These are phyloP conservation scores for Calosoma granatense DNA, from an alignment of 1,140 invertebrate genomes.

Conservation along the genomic window DNA sequence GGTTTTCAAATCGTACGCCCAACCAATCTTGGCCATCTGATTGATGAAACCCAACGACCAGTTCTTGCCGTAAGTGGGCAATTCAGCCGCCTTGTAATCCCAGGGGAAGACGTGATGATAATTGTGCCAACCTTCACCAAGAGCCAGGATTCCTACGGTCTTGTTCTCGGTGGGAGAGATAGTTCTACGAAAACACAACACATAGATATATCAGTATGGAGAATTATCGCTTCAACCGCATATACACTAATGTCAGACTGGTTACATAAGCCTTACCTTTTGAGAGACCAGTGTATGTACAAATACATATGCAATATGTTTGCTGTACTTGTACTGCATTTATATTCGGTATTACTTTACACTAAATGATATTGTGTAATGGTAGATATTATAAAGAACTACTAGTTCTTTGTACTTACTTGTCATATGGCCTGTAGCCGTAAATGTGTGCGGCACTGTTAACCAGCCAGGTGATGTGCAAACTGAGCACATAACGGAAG, in stretches of 20 bases:
- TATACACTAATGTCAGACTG: background rate
- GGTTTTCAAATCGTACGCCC: conserved; percentile 51
- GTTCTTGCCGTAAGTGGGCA: conserved; percentile 40
- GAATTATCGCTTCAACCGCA: background rate
- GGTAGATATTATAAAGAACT: conserved; percentile 1
- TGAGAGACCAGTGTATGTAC: no score
- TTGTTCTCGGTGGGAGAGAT: conserved; percentile 51
- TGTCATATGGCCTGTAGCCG: conserved; percentile 63
- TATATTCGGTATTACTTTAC: conserved; percentile 5
- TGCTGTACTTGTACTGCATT: background rate
- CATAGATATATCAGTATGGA: background rate
- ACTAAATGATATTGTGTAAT: conserved; percentile 3
- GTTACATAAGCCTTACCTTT: background rate
- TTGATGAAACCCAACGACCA: conserved; percentile 41
- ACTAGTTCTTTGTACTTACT: conserved; percentile 46
- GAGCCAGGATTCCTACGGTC: conserved; percentile 43
- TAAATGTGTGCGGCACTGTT: conserved; percentile 69
- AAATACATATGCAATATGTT: background rate
- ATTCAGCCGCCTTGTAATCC: conserved; percentile 61
- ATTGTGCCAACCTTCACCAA: conserved; percentile 63
- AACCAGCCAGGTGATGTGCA: conserved; percentile 69
- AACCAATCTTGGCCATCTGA: conserved; percentile 44
- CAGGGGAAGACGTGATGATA: conserved; percentile 70
- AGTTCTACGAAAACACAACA: conserved; percentile 35
- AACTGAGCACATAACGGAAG: conserved; percentile 47